These are phyloP conservation scores for Noctuana brunneofusca DNA, from an alignment of 2,888 invertebrate species.

Conservation along the genomic window DNA sequence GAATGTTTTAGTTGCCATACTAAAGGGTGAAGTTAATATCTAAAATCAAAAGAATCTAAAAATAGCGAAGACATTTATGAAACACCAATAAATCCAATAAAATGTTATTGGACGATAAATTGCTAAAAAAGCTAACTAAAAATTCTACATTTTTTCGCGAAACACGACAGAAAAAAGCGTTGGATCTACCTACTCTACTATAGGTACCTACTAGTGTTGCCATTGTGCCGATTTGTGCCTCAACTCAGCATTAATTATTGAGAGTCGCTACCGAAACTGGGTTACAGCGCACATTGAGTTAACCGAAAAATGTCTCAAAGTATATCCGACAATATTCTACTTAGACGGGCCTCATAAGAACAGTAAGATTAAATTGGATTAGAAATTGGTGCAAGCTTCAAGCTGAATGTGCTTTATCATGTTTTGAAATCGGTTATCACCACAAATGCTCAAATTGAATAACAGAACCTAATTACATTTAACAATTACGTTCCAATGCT, in stretches of 20 bases:
- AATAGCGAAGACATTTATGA: not conserved
- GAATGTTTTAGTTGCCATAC: too few relatives aligned
- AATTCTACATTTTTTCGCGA: not conserved
- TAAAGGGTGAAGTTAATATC: too few relatives aligned
- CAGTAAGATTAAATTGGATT: too few relatives aligned
- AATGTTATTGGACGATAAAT: not conserved
- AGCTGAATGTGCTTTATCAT: too few relatives aligned
- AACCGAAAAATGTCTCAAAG: constrained; percentile 5
- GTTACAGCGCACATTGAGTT: constrained; percentile 23
- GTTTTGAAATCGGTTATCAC: too few relatives aligned
- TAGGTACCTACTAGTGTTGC: constrained; percentile 30
- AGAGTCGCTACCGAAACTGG: constrained; percentile 34
- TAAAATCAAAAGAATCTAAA: constrained; percentile 17
- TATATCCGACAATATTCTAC: not conserved
- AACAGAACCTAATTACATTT: too few relatives aligned
- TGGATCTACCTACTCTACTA: too few relatives aligned
- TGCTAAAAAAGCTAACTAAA: not conserved
- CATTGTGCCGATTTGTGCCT: constrained; percentile 40
- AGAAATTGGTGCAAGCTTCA: too few relatives aligned
- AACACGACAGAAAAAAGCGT: not conserved
- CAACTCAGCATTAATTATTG: constrained; percentile 51
- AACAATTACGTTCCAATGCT: too few relatives aligned
- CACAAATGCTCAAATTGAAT: too few relatives aligned
- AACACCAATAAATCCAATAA: constrained; percentile 3
- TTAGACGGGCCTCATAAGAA: too few relatives aligned